Evolutionary conservation across 2,888 invertebrate species (phyloP).

Genomic region (Andrena minutula): DNA sequence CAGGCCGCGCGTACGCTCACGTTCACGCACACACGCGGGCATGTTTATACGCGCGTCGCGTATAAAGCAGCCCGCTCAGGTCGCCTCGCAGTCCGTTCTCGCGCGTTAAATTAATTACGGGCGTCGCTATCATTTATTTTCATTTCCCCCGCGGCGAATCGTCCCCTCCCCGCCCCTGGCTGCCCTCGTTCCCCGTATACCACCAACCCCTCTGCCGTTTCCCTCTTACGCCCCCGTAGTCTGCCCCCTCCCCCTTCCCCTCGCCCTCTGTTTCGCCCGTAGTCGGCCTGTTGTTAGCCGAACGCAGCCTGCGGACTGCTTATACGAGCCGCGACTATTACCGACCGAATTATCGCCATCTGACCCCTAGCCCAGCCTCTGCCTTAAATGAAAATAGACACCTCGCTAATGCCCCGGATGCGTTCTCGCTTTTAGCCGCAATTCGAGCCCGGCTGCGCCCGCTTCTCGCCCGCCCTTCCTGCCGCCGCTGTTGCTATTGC

Average conservation of each 20-base stretch:
- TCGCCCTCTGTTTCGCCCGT: conserved; percentile 2
- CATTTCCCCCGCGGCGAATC: conserved; percentile 81
- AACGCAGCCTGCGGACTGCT: conserved; percentile 62
- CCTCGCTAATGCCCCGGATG: conserved; percentile 64
- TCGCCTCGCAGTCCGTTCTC: conserved; percentile 75
- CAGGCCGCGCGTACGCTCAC: conserved; percentile 37
- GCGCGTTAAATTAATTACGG: conserved; percentile 83
- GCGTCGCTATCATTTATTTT: conserved; percentile 83
- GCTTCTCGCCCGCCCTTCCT: neutral
- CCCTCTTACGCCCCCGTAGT: neutral
- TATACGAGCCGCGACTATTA: conserved; percentile 68
- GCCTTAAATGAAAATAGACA: conserved; percentile 73
- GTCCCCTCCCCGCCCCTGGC: conserved; percentile 41
- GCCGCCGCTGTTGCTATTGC: neutral
- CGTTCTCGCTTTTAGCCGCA: conserved; percentile 67
- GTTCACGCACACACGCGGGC: conserved; percentile 43
- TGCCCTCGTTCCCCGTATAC: conserved; percentile 15
- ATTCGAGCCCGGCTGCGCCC: conserved; percentile 46
- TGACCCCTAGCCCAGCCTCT: conserved; percentile 63
- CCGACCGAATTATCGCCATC: conserved; percentile 72
- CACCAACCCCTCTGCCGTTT: neutral
- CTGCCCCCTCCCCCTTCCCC: neutral
- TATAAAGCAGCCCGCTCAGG: conserved; percentile 75
- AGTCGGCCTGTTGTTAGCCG: conserved; percentile 56
- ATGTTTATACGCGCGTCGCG: conserved; percentile 69